phyloP scores from a whole-genome alignment of 2,888 invertebrate genomes.

The Caenorhabditis doughertyi region DNA sequence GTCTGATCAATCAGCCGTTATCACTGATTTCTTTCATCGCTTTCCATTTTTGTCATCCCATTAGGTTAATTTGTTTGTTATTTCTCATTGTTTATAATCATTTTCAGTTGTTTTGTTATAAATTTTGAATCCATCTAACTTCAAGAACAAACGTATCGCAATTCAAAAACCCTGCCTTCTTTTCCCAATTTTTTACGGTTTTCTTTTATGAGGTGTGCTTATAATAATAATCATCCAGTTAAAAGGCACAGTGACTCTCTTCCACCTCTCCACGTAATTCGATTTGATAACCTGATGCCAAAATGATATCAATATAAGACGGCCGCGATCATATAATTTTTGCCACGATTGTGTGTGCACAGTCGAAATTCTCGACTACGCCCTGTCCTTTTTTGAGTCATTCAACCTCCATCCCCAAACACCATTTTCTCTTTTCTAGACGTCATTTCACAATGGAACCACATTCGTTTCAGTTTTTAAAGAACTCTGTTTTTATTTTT shows the following conservation, averaged over 20 bases:
- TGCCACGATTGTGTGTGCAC: slow-evolving; percentile 47
- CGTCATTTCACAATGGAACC: too few relatives aligned
- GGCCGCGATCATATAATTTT: slow-evolving; percentile 55
- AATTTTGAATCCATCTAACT: not conserved
- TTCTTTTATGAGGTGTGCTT: slow-evolving; percentile 44
- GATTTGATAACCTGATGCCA: slow-evolving; percentile 47
- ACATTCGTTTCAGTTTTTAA: too few relatives aligned
- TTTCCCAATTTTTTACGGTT: slow-evolving; percentile 7
- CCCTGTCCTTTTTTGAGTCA: slow-evolving; percentile 56
- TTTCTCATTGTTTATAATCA: slow-evolving; percentile 11
- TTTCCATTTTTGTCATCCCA: slow-evolving; percentile 36
- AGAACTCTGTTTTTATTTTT: slow-evolving; percentile 4
- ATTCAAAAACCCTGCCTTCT: slow-evolving; percentile 4
- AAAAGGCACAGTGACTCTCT: slow-evolving; percentile 2
- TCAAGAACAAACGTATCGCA: not conserved
- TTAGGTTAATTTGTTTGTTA: not conserved
- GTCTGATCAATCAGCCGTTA: slow-evolving; percentile 18
- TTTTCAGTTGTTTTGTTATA: slow-evolving; percentile 14
- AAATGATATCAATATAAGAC: slow-evolving; percentile 48
- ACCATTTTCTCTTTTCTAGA: not conserved
- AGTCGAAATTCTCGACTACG: slow-evolving; percentile 30
- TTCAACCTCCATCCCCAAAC: not conserved
- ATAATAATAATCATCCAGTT: slow-evolving; percentile 29
- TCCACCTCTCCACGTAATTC: slow-evolving; percentile 38
- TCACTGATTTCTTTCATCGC: slow-evolving; percentile 32